Percentiles rank a stretch among this genome's conserved stretches.
These are phyloP conservation scores for Catharus minimus DNA, from an alignment of 2,113 vertebrate genomes.

Conservation along the genomic window DNA sequence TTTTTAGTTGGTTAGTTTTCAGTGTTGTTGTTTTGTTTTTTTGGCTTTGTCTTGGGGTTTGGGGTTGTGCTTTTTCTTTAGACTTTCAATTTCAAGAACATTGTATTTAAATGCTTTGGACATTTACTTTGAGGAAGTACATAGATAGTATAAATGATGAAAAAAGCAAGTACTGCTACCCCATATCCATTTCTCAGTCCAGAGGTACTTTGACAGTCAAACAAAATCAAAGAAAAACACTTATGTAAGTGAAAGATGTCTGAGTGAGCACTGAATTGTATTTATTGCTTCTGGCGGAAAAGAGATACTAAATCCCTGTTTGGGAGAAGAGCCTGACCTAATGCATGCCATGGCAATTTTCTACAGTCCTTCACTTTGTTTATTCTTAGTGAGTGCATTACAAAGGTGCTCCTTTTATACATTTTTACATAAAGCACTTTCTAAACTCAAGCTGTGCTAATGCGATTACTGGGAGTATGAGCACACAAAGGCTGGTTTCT, in stretches of 20 bases:
- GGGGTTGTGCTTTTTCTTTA: neutral
- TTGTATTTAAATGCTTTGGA: neutral
- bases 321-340: neutral
- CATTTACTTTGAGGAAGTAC: neutral
- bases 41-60: neutral
- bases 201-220: neutral
- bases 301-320: neutral
- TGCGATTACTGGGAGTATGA: neutral
- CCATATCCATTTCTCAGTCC: neutral
- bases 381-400: neutral
- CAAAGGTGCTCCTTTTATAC: neutral
- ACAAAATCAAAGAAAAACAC: neutral
- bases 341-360: conserved; percentile 5
- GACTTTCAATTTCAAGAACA: neutral
- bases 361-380: neutral
- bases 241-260: neutral
- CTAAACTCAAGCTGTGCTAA: conserved; percentile 7
- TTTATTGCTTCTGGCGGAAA: neutral
- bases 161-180: neutral
- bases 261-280: neutral
- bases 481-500: neutral
- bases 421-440: neutral
- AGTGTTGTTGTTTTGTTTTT: neutral
- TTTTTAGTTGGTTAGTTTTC: neutral
- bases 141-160: neutral